Base-by-base conservation (phyloP, 2,888 invertebrate genomes). In the Noctua janthe region DNA sequence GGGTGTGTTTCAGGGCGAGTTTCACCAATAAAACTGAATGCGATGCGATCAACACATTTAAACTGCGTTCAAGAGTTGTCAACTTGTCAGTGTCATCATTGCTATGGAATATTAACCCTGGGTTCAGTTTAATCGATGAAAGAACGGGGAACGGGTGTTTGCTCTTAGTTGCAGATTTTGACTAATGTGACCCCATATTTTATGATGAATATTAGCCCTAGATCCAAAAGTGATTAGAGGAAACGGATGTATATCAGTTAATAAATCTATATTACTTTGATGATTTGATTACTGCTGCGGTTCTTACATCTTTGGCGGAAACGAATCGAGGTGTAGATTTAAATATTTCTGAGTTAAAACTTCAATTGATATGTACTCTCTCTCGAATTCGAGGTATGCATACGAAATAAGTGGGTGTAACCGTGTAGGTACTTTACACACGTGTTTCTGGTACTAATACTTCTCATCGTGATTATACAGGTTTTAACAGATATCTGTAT, bases 311-410 rank as follows among this genome's bases (percentile, higher is more conserved):
- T 89, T 47, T 72, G 59, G 71, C 80, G 82, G 89, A 84, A 84
- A 82, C 47, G 76, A 77, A 87, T 72, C 78, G 72, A 76, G 69
- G 64, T 62, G 80, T 67, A 43, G 67, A 23, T 67, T 77, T 82
- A 89, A 90, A 90, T 90, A 85, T 89, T 89, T 89, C n/a, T 47
- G 76, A 76, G 67, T 71, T 78, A 39, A 80, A 70, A 69, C 59
- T 84, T 71, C 47, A 72, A 84, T 76, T 76, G 64, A 87, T 66
- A 54, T 71, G 54, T 78, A 77, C 72, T 43, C 72, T 49, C 35
- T 29, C 29, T 29, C 20, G 73, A 74, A 84, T 76, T 72, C 35
- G 39, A 29, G 70, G 71, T 66, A 69, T 75, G 67, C n/a, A 71
- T 66, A 67, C 64, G 29, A 29, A 51, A 66, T 73, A 35, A 8